Conservation (phyloP, 2,888 invertebrate genomes). For the Limenitis arthemis region DNA sequence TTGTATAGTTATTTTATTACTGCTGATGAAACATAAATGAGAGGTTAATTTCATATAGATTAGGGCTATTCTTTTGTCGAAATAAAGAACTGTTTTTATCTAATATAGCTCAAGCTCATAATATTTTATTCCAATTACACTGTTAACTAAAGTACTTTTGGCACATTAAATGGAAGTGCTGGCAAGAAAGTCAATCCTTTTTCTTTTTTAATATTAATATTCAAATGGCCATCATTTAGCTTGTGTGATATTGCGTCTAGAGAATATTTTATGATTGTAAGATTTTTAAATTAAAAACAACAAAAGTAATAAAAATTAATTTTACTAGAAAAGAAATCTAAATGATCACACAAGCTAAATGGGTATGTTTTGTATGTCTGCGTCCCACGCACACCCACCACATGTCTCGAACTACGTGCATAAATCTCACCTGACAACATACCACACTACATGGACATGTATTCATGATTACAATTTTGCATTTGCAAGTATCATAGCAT, state of each 20-base stretch:
- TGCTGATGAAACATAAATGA: conserved; percentile 31
- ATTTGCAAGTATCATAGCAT: conserved; percentile 13
- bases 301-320: no score
- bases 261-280: conserved; percentile 30
- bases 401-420: conserved; percentile 44
- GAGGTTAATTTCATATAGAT: background rate
- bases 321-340: no score
- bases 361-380: conserved; percentile 37
- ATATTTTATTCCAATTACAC: no score
- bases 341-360: conserved; percentile 42
- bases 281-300: conserved; percentile 30
- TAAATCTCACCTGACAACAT: conserved; percentile 57
- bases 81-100: background rate
- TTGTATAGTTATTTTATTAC: conserved; percentile 37
- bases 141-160: no score
- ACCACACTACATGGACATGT: conserved; percentile 17
- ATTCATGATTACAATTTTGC: conserved; percentile 15
- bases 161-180: background rate
- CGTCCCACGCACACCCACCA: conserved; percentile 52
- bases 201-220: no score
- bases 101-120: no score
- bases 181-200: conserved; percentile 34
- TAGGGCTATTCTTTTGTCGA: background rate
- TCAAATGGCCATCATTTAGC: no score
- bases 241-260: conserved; percentile 43